Base-by-base conservation (phyloP, 2,888 invertebrate genomes). In the Stictocephala bisonia region DNA sequence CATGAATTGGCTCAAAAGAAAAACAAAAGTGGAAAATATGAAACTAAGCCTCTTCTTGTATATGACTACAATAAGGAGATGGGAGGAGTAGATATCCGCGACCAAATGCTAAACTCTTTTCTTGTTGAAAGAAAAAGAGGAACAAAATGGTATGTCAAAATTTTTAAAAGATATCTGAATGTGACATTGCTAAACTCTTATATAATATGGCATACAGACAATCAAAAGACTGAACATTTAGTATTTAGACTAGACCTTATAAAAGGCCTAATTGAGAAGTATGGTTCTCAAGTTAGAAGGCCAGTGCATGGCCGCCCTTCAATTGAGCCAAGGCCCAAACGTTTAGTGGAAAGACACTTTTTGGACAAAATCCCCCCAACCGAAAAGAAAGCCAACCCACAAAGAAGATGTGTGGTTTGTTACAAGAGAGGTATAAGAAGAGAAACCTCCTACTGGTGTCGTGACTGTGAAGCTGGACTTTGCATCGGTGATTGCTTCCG, bases 121-220 rank as follows among this genome's bases (percentile, higher is more conserved):
- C 31, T 51, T 13, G 15, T 69, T 20, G 51, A 51, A 51, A 69
- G 69, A 51, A 69, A 69, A 29, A 18, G 69, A 6, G 29, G 31
- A 2, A n/a, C 20, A 13, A 69, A 69, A 31, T 69, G 69, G 69
- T 51, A 51, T 15, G 31, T 69, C 9, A 69, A 51, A 53, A 15
- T 69, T 6, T 51, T 69, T 27, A 31, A 69, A 31, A 15, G 69
- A 13, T 29, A 51, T 11, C 6, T 69, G n/a, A 51, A 69, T 13
- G 24, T 69, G n/a, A n/a, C 48, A 20, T 29, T 51, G 11, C n/a
- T 69, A 22, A 70, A 70, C 18, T 53, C 70, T 2, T 70, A 70
- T 22, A 70, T 70, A 1, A 70, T 70, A n/a, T 70, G 31, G 70
- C 29, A 53, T 9, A 3, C 44, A 11, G 13, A 1, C 4, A 51